phyloP scores from a whole-genome alignment of 35 echinoderm and acorn worm genomes.

The Chiridota heheva region DNA sequence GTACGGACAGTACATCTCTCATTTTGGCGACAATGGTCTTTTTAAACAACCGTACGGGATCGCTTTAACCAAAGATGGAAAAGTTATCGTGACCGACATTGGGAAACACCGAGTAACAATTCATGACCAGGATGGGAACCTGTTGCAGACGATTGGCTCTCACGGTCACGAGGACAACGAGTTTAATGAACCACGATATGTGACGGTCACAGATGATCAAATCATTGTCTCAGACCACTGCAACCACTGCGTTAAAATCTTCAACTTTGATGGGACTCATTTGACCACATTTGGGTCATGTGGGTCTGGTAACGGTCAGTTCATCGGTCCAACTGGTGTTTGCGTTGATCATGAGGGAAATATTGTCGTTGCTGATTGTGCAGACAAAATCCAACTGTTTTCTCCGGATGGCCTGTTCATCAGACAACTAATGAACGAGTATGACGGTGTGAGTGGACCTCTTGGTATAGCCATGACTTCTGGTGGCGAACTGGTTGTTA shows the following conservation, averaged over 20 bases:
- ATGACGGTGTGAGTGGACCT: slow-evolving; percentile 90
- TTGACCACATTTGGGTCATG: slow-evolving; percentile 87
- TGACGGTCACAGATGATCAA: slow-evolving; percentile 62
- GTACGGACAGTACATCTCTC: slow-evolving; percentile 86
- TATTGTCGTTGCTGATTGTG: slow-evolving; percentile 97
- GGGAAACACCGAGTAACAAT: slow-evolving; percentile 96
- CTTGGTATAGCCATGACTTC: slow-evolving; percentile 75
- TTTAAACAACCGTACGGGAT: slow-evolving; percentile 98
- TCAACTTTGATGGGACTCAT: slow-evolving; percentile 78
- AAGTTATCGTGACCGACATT: slow-evolving; percentile 88
- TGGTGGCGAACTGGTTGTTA: slow-evolving; percentile 86
- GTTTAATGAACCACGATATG: slow-evolving; percentile 98
- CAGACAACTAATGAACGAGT: slow-evolving; percentile 72
- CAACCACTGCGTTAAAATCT: slow-evolving; percentile 97
- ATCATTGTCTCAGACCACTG: slow-evolving; percentile 96
- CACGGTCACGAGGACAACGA: slow-evolving; percentile 78
- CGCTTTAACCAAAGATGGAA: slow-evolving; percentile 68
- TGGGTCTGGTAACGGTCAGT: slow-evolving; percentile 90
- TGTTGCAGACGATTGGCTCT: slow-evolving; percentile 81
- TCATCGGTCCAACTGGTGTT: slow-evolving; percentile 96
- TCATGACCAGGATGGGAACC: slow-evolving; percentile 80
- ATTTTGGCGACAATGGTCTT: slow-evolving; percentile 97
- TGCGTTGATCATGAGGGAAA: slow-evolving; percentile 94
- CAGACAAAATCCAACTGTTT: slow-evolving; percentile 92
- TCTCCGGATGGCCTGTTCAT: slow-evolving; percentile 84